phyloP scores from a whole-genome alignment of 2,888 invertebrate species.

The Chrysolina americana region DNA sequence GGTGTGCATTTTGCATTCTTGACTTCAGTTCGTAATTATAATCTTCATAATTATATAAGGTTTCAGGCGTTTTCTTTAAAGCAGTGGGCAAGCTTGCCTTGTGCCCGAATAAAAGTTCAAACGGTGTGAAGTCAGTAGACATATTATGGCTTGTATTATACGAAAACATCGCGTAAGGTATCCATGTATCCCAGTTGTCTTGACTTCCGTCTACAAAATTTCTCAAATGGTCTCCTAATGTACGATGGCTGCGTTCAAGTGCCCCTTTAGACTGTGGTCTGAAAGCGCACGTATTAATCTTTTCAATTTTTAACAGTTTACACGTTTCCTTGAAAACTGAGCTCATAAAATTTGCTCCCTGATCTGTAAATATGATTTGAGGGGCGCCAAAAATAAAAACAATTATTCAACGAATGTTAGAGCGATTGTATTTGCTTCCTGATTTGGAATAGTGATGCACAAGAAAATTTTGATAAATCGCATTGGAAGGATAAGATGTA shows the following conservation, averaged over 20 bases:
- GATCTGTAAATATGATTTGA: neutral
- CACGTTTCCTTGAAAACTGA: slow-evolving; percentile 1
- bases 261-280: no score
- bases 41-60: no score
- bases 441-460: no score
- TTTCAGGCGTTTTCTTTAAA: no score
- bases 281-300: neutral
- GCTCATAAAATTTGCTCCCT: neutral
- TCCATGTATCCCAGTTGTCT: neutral
- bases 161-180: neutral
- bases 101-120: no score
- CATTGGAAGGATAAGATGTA: neutral
- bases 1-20: slow-evolving; percentile 6
- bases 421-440: no score
- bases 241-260: no score
- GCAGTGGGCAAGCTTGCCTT: no score
- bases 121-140: neutral
- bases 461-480: neutral
- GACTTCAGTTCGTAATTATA: slow-evolving; percentile 8
- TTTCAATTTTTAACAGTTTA: neutral
- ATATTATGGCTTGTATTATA: slow-evolving; percentile 3
- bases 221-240: no score
- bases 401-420: no score
- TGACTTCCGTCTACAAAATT: no score
- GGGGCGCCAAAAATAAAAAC: no score